Base-by-base conservation (phyloP, 2,888 invertebrate genomes). In the Lasiommata megera region DNA sequence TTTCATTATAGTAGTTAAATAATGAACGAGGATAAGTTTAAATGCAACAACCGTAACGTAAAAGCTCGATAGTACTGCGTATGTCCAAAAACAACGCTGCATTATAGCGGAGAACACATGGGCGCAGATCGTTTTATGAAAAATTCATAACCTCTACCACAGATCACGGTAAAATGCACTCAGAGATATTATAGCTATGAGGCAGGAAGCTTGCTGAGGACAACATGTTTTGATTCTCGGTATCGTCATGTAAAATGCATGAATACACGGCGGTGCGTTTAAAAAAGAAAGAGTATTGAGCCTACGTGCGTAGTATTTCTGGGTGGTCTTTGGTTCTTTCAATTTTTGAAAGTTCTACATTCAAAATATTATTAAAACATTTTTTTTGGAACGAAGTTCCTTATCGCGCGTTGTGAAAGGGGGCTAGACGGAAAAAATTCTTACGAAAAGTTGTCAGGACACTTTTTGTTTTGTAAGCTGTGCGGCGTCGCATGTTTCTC, bases 91-190 rank as follows among this genome's bases (percentile, higher is more conserved):
- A 82, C 80, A 80, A 72, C 71, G 73, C 65, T 70, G 73, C 76
- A 82, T 83, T 80, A 82, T 76, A 70, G 69, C 69, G 67, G 57
- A 53, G 67, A 72, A 74, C 77, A 79, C 79, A 79, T 77, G 82
- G 74, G 72, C 55, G 52, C 70, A 70, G 58, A 48, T 57, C 47
- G 61, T 48, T 52, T 48, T 59, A 83, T 85, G 85, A 84, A 85
- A 85, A 81, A 85, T 85, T 85, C 84, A 85, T 85, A 83, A 76
- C 79, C 64, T 63, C 72, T 67, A 56, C 46, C 82, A 80, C 61
- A 81, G 80, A 82, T 12, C 66, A 74, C 43, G 58, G 68, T 70
- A 54, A 34, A 57, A 17, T 50, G 36, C 40, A 47, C 51, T 56
- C 37, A 58, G 53, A 56, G 57, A 61, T 60, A 60, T 65, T 63